Conservation (phyloP, 2,113 vertebrate species). For the Cyprinodon brontotheroides region DNA sequence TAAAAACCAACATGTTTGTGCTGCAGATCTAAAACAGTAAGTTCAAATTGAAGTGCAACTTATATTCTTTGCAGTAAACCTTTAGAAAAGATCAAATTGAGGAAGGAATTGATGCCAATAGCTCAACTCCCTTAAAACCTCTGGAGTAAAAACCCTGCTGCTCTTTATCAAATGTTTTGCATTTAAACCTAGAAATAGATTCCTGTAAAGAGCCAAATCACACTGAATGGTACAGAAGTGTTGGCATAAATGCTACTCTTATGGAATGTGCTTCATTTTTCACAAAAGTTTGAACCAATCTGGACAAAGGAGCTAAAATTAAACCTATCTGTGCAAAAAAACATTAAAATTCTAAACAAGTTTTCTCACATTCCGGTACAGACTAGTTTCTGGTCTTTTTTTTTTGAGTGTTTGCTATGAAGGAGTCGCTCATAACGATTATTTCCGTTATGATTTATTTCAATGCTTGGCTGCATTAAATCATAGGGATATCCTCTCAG, state of each 20-base stretch:
- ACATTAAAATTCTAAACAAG: not conserved
- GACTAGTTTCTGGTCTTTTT: conserved; percentile 2
- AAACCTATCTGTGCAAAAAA: not conserved
- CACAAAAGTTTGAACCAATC: not conserved
- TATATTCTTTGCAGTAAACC: conserved; percentile 16
- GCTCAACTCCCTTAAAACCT: conserved; percentile 41
- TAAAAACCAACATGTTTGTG: conserved; percentile 17
- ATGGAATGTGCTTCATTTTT: conserved; percentile 38
- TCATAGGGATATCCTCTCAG: conserved; percentile 20
- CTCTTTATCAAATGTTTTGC: conserved; percentile 27
- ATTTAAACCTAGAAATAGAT: conserved; percentile 12
- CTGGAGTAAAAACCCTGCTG: conserved; percentile 42
- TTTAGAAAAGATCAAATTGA: conserved; percentile 52
- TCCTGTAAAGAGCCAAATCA: not conserved
- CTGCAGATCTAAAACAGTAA: not conserved
- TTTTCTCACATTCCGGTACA: not conserved
- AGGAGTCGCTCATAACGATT: conserved; percentile 23
- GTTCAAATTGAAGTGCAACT: conserved; percentile 1
- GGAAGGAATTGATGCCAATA: conserved; percentile 17
- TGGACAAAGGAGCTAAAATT: not conserved
- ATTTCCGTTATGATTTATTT: conserved; percentile 9
- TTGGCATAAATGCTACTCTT: not conserved
- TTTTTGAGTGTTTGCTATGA: conserved; percentile 33
- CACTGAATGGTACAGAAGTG: not conserved
- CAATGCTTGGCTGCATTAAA: conserved; percentile 37